Conservation (phyloP, 2,113 vertebrate species). For the Monarcha castaneiventris region DNA sequence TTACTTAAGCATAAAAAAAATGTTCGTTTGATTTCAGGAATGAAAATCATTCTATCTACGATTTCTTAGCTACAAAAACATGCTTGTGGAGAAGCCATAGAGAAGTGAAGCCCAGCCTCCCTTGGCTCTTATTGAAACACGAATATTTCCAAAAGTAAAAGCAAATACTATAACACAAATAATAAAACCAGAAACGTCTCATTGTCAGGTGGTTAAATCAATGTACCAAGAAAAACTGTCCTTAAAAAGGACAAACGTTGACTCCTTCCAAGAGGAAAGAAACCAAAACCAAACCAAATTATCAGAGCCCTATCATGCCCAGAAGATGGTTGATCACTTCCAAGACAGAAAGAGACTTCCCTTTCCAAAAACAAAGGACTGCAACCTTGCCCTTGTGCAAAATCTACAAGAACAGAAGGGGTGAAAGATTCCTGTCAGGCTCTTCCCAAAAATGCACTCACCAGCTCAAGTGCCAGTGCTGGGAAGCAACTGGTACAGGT, state of each 20-base stretch:
- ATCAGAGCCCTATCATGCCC: not conserved
- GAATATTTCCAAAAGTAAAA: not conserved
- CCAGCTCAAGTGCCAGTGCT: not conserved
- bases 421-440: not conserved
- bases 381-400: not conserved
- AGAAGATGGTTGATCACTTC: not conserved
- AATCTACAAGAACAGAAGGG: not conserved
- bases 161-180: fast-evolving
- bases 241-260: not conserved
- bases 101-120: not conserved
- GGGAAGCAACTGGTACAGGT: not conserved
- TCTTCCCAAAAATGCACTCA: not conserved
- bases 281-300: not conserved
- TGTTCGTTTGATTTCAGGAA: not conserved
- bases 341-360: not conserved
- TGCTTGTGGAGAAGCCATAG: not conserved
- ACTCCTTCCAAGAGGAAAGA: not conserved
- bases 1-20: not conserved
- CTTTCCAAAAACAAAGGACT: not conserved
- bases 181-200: not conserved
- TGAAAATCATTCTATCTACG: not conserved
- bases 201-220: not conserved
- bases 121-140: not conserved
- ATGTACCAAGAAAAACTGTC: not conserved
- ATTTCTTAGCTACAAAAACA: not conserved